Base-by-base conservation (phyloP, 2,797 vertebrate species). In the Enoplosus armatus region DNA sequence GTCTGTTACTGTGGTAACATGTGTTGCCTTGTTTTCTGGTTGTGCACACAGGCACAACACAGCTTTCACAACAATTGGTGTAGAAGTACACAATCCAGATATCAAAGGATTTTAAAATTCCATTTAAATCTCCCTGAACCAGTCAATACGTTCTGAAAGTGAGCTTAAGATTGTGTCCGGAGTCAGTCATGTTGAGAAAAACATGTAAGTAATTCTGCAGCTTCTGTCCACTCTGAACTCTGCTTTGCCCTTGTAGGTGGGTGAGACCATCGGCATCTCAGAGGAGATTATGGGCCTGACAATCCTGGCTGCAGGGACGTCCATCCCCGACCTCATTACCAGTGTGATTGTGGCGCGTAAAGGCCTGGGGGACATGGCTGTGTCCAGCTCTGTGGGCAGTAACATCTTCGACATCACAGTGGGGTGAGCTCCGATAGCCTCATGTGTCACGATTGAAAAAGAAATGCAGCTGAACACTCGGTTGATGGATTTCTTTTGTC, bases 381-480 rank as follows among this genome's bases (percentile, higher is more conserved):
- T 99, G 82, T 99, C 98, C 85, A 99, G 98, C 64, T 99, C 98
- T 0, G 98, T 99, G 72, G 98, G 98, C 91, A 99, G 98, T 83
- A 99, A 99, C 90, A 99, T 99, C 93, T 99, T 99, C 0, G 98
- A 99, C 78, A 99, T 99, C 94, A 99, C 98, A 2, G 91, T 99
- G 43, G 98, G 98, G 98, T 99, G 90, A 98, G 97, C 37, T n/a
- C 29, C n/a, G 2, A 11, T 65, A 61, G 29, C 39, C 53, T 62
- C 6, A 61, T 47, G 11, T 22, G 22, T 67, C 51, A 64, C 0
- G 3, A 31, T 12, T 61, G 3, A 59, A 58, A 39, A 65, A 15
- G 8, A 71, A 72, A 65, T 62, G 26, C 51, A 22, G 3, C 48
- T 22, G n/a, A 64, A 62, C 10, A 54, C 11, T 18, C 9, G 45